Percentiles rank a stretch among this genome's conserved stretches.
These are phyloP conservation scores for Serranus cabrilla DNA, from an alignment of 2,797 vertebrate species.

Conservation along the genomic window DNA sequence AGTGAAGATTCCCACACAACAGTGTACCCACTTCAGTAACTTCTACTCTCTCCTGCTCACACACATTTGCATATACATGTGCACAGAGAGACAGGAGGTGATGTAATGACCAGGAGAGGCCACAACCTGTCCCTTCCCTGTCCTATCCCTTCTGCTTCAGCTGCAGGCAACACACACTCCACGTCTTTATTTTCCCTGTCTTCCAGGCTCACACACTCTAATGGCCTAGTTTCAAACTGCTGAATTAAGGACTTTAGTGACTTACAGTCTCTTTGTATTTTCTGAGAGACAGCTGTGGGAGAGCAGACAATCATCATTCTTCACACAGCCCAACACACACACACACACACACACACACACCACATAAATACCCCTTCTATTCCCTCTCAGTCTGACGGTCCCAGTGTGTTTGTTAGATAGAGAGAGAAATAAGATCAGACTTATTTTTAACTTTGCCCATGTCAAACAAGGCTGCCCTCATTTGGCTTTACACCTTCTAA, in stretches of 20 bases:
- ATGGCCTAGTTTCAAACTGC: conserved; percentile 73
- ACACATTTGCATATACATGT: conserved; percentile 6
- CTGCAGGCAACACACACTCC: conserved; percentile 18
- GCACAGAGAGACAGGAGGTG: conserved; percentile 31
- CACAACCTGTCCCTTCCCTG: conserved; percentile 5
- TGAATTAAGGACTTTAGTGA: conserved; percentile 73
- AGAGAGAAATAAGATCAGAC: conserved; percentile 46
- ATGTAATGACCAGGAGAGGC: conserved; percentile 32
- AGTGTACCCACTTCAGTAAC: neutral
- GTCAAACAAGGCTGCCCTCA: conserved; percentile 49
- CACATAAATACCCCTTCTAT: conserved; percentile 22
- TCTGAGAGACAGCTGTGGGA: conserved; percentile 59
- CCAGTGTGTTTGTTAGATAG: conserved; percentile 27
- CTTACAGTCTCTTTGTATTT: conserved; percentile 63
- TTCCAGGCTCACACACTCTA: conserved; percentile 33
- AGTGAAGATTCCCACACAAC: conserved; percentile 4
- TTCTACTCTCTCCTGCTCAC: neutral
- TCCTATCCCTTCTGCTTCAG: conserved; percentile 15
- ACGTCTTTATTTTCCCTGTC: conserved; percentile 16
- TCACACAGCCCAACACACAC: conserved; percentile 7
- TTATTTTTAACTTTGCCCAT: conserved; percentile 54
- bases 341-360: conserved; percentile 2
- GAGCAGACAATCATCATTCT: conserved; percentile 55
- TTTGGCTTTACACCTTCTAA: conserved; percentile 38
- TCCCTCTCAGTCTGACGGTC: conserved; percentile 28